Evolutionary conservation across 92 coral and sea anemone species (phyloP), one percentile per base, ranked within the genome.

Genomic region (Pocillopora grandis): DNA sequence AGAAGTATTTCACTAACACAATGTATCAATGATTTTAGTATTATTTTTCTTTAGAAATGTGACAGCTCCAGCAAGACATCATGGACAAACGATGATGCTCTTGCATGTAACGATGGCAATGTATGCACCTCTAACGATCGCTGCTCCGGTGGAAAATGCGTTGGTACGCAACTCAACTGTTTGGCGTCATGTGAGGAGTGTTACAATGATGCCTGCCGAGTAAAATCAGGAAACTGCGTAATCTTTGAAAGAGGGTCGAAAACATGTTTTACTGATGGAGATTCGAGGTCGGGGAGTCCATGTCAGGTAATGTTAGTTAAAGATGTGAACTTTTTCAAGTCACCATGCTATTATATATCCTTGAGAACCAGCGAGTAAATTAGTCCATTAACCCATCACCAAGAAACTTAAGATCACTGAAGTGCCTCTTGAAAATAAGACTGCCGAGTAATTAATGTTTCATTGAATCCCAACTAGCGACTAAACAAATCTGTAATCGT

Each of bases 91-190:
- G 17, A 84, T 16, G 2, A 84, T 9, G 3, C 87, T n/a, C 69
- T 85, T 10, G 12, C 87, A 10, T 94, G 98, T 81, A 89, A 71
- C 57, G 98, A 94, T 58, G 90, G 89, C 19, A 62, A 55, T 4
- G 88, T 86, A 7, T 94, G 98, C 67, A 94, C 98, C 17, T 89
- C 76, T 64, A 75, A 83, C 52, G 98, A 94, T 76, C 90, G 85
- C 37, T 94, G 95, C 66, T 75, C 83, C 37, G 85, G 77, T 72
- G 93, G 94, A 27, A 58, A 61, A 10, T 94, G 98, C 83, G 80
- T 42, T 62, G 98, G 98, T 9, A 91, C 95, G 0, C 90, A 93
- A 33, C 87, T 84, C 68, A 81, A 95, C 67, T 94, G 98, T 62
- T 84, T 90, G 36, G 4, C 52, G 52, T 49, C 88, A 4, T 94